Percentiles rank a stretch among this genome's conserved stretches.
Conservation (phyloP, 2,888 invertebrate species). For the Leptinotarsa rubiginosa region DNA sequence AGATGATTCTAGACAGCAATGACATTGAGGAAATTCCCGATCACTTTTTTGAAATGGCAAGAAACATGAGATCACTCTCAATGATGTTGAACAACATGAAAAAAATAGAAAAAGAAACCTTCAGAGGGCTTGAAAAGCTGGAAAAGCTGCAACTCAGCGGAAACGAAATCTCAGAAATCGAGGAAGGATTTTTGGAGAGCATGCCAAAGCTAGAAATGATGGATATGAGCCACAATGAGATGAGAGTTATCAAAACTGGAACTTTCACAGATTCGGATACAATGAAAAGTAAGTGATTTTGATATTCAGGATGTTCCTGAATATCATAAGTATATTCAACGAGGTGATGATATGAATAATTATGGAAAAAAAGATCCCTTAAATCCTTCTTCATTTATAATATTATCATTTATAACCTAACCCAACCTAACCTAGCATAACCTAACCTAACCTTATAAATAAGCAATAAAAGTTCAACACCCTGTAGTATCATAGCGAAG, state of each 20-base stretch:
- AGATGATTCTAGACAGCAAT: neutral
- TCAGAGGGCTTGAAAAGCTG: neutral
- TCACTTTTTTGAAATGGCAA: neutral
- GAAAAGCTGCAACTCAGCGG: neutral
- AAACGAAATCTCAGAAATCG: neutral
- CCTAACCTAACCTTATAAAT: too few relatives aligned
- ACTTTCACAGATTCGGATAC: neutral
- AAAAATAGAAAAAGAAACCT: neutral
- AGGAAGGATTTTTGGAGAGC: neutral
- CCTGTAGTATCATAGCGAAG: too few relatives aligned
- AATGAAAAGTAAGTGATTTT: neutral
- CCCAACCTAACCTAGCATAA: too few relatives aligned
- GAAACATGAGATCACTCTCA: neutral
- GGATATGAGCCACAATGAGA: neutral
- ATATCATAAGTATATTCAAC: too few relatives aligned
- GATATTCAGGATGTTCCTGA: neutral
- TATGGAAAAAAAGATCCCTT: too few relatives aligned
- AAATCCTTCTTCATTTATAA: too few relatives aligned
- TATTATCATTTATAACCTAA: too few relatives aligned
- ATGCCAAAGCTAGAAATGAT: neutral
- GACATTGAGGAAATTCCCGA: neutral
- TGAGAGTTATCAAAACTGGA: neutral
- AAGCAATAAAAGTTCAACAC: too few relatives aligned
- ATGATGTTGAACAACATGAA: constrained; percentile 1
- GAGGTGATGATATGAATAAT: too few relatives aligned